phyloP scores from a whole-genome alignment of 2,888 invertebrate genomes.

The Apodemia hepburni region DNA sequence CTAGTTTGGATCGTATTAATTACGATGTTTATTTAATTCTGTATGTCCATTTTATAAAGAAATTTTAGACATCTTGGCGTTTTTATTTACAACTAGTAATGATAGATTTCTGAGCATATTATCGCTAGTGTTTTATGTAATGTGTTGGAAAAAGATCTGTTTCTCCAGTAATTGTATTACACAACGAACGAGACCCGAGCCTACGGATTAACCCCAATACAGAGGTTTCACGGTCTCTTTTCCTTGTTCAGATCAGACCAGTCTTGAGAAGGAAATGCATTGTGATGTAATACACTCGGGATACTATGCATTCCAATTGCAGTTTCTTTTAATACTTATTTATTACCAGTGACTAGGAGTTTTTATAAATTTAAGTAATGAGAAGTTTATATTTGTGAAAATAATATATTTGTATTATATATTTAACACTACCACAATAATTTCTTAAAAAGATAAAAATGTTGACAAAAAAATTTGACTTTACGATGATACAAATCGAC shows the following conservation, averaged over 20 bases:
- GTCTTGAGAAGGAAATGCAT: conserved; percentile 42
- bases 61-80: neutral
- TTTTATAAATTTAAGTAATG: too few species aligned
- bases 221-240: conserved; percentile 45
- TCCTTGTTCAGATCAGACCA: conserved; percentile 45
- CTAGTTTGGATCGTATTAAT: too few species aligned
- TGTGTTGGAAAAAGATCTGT: conserved; percentile 24
- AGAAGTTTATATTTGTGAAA: too few species aligned
- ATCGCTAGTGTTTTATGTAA: conserved; percentile 27
- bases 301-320: conserved; percentile 16
- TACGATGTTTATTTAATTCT: neutral
- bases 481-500: too few species aligned
- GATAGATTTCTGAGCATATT: neutral
- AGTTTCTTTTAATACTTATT: conserved; percentile 10
- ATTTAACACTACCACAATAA: too few species aligned
- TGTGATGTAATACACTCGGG: conserved; percentile 46
- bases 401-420: too few species aligned
- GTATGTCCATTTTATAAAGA: neutral
- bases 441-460: too few species aligned
- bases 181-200: conserved; percentile 30
- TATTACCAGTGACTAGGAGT: neutral
- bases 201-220: conserved; percentile 29
- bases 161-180: conserved; percentile 31
- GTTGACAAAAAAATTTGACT: too few species aligned
- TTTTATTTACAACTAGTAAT: neutral